Evolutionary conservation across 37 sponge, comb jelly and placozoan species (phyloP), one percentile per base, ranked within the genome.

Genomic region (Eunapius fragilis): DNA sequence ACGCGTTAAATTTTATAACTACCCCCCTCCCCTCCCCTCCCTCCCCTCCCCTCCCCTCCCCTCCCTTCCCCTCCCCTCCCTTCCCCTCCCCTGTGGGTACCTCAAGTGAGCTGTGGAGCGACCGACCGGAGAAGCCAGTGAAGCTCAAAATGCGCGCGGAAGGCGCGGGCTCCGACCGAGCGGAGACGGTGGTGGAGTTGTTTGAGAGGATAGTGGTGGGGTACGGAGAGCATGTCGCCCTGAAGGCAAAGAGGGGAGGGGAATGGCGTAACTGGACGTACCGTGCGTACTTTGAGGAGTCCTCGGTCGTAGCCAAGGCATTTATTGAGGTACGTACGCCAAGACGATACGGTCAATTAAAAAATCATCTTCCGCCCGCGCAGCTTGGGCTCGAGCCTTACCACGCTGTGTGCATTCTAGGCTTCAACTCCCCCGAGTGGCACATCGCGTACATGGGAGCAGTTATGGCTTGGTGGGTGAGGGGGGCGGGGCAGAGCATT

Each of bases 361-460:
- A n/a, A n/a, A n/a, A n/a, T n/a, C n/a, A n/a, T n/a, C n/a, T n/a
- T n/a, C n/a, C n/a, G n/a, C n/a, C n/a, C n/a, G n/a, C n/a, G 26
- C 87, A 96, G 96, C 81, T 92, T 28, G 97, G 97, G 11, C 76
- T 96, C 37, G 78, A 92, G 37, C 93, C 88, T 2, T 74, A 73
- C 49, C 88, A 89, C 69, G 90, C 87, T 3, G 97, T 96, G 67
- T 87, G 95, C 69, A 94, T 96, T 58, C 78, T 96, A 1, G 97
- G 97, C n/a, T 94, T 89, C 84, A 94, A 94, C 76, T 83, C 97
- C 6, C 96, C 97, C 0, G 96, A 94, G 78, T 96, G 97, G 97
- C 81, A 88, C 48, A 91, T 96, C 38, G 31, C 91, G 70, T 73
- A 87, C 68, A 77, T 96, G 76, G 97, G 86, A 12, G 70, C 93